Percentiles rank a stretch among this genome's conserved stretches.
Conservation (phyloP, 2,113 vertebrate species). For the Stegastes partitus region DNA sequence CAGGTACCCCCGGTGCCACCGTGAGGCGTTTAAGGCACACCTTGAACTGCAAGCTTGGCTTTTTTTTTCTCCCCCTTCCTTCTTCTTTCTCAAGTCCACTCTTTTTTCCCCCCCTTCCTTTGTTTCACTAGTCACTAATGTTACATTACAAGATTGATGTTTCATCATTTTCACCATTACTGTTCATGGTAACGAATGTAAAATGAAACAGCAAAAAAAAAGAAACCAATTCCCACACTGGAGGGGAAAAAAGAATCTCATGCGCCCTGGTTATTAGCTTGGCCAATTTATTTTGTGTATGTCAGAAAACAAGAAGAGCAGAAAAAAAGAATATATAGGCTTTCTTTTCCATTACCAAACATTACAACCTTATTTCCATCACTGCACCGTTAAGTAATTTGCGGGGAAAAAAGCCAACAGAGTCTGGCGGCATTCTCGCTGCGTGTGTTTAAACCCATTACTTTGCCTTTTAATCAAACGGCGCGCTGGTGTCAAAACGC, state of each 20-base stretch:
- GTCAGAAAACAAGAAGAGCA: conserved; percentile 82
- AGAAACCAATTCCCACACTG: conserved; percentile 46
- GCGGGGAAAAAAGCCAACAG: conserved; percentile 87
- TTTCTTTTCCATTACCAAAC: conserved; percentile 85
- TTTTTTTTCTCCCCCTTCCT: conserved; percentile 1
- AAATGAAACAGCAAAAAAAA: conserved; percentile 50
- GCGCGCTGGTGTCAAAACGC: conserved; percentile 93
- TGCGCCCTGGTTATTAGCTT: conserved; percentile 76
- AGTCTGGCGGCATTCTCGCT: conserved; percentile 94
- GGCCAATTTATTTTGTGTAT: conserved; percentile 80
- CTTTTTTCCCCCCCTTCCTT: conserved; percentile 15
- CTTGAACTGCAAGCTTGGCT: conserved; percentile 46
- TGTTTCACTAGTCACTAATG: conserved; percentile 65
- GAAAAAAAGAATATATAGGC: conserved; percentile 70
- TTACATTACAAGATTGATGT: conserved; percentile 70
- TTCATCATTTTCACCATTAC: conserved; percentile 75
- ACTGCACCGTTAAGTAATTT: conserved; percentile 92
- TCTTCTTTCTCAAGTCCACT: neutral
- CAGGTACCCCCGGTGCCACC: conserved; percentile 41
- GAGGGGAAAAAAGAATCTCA: conserved; percentile 40
- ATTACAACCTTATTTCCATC: conserved; percentile 89
- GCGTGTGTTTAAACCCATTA: conserved; percentile 98
- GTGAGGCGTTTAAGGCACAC: conserved; percentile 53
- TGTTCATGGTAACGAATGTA: conserved; percentile 63
- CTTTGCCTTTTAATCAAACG: conserved; percentile 99